Conservation (phyloP, 2,113 vertebrate genomes). For the Silurus glanis region DNA sequence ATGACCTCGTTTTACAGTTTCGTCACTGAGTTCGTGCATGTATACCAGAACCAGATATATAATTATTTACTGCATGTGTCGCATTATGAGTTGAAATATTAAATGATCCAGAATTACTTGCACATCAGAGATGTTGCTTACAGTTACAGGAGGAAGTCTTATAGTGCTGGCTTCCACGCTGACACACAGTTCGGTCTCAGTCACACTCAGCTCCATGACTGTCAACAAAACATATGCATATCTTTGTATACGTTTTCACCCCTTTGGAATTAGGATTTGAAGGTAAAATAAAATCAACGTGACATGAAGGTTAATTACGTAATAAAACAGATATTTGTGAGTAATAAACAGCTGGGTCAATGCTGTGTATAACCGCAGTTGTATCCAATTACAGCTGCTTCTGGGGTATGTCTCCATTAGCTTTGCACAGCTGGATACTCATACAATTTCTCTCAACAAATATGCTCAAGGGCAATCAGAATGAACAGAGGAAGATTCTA, state of each 20-base stretch:
- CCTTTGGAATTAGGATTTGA: background rate
- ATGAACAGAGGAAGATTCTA: background rate
- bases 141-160: conserved; percentile 75
- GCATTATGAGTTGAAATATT: background rate
- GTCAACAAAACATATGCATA: conserved; percentile 23
- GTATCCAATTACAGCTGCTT: background rate
- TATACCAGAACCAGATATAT: too few species aligned
- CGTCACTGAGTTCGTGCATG: too few species aligned
- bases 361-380: background rate
- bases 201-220: conserved; percentile 81
- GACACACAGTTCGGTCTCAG: conserved; percentile 80
- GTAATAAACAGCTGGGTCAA: background rate
- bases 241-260: background rate
- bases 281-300: background rate
- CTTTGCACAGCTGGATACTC: background rate
- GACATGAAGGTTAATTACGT: background rate
- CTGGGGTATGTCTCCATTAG: background rate
- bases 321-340: background rate
- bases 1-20: background rate
- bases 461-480: background rate
- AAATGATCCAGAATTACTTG: background rate
- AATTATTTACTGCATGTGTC: too few species aligned
- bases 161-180: conserved; percentile 76
- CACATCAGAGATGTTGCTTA: conserved; percentile 56
- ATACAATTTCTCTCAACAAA: background rate